These are phyloP conservation scores for Etheostoma perlongum DNA, from an alignment of 2,797 vertebrate genomes.

Conservation along the genomic window DNA sequence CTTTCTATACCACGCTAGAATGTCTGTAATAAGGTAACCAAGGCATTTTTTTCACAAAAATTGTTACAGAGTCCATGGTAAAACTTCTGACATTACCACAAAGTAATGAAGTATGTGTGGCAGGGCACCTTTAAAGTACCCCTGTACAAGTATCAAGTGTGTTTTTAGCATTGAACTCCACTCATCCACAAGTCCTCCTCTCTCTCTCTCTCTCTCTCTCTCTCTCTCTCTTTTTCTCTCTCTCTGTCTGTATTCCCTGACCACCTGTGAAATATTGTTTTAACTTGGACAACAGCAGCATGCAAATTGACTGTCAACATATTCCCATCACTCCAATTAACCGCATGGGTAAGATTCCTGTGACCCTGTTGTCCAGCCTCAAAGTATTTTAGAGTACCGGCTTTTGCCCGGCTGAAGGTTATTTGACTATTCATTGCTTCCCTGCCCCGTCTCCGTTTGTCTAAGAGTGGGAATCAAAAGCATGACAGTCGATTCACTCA, in stretches of 20 bases:
- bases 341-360: constrained; percentile 47
- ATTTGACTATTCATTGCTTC: constrained; percentile 56
- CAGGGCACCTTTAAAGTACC: background rate
- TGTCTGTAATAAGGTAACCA: no score
- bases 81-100: no score
- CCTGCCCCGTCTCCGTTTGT: constrained; percentile 33
- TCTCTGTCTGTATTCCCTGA: constrained; percentile 26
- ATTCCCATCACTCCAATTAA: constrained; percentile 47
- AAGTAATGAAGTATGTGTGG: no score
- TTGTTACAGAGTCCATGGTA: no score
- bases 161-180: constrained; percentile 27
- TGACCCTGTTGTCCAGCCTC: constrained; percentile 50
- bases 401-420: constrained; percentile 52
- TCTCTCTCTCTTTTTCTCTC: background rate
- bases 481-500: constrained; percentile 42
- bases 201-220: background rate
- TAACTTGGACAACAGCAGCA: constrained; percentile 46
- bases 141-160: constrained; percentile 1
- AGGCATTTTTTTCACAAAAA: no score
- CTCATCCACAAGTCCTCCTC: constrained; percentile 7
- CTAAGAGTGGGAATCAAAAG: constrained; percentile 46
- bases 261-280: constrained; percentile 45
- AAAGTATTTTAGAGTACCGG: constrained; percentile 53
- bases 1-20: no score
- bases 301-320: constrained; percentile 58